Conservation (phyloP, 2,113 vertebrate species). For the Desmodus rotundus region DNA sequence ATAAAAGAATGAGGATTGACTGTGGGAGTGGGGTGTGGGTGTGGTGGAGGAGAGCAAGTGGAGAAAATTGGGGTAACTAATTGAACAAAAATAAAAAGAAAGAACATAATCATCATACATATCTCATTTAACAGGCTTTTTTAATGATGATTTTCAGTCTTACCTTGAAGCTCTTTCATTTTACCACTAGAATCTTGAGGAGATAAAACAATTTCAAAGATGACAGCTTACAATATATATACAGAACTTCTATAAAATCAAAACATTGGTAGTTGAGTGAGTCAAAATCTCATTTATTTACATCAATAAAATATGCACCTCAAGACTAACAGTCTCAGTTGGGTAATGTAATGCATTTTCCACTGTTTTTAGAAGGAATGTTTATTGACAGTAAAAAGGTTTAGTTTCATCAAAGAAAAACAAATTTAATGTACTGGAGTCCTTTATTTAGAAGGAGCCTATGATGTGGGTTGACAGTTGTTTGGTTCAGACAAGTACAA, state of each 20-base stretch:
- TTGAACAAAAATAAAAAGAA: too few species aligned
- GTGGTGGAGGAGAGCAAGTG: too few species aligned
- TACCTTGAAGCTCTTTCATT: neutral
- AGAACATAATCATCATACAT: neutral
- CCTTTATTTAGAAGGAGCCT: slow-evolving; percentile 78
- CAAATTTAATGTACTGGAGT: slow-evolving; percentile 71
- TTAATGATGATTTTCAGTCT: neutral
- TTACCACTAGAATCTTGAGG: neutral
- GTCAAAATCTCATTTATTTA: slow-evolving; percentile 79
- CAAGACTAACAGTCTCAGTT: slow-evolving; percentile 72
- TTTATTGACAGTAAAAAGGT: slow-evolving; percentile 77
- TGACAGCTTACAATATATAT: slow-evolving; percentile 68
- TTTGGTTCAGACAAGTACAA: slow-evolving; percentile 83
- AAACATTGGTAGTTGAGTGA: slow-evolving; percentile 67
- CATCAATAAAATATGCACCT: slow-evolving; percentile 79
- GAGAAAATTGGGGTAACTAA: too few species aligned
- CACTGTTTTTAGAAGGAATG: slow-evolving; percentile 80
- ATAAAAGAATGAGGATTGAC: too few species aligned
- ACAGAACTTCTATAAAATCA: slow-evolving; percentile 76
- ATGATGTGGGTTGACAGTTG: slow-evolving; percentile 76
- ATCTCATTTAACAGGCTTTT: neutral
- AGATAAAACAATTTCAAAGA: slow-evolving; percentile 41
- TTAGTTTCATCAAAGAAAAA: slow-evolving; percentile 82
- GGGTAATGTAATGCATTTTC: slow-evolving; percentile 75
- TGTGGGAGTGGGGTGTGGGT: too few species aligned